A percentile compares a stretch with the other conserved stretches of the same genome.
Evolutionary conservation across 2,113 vertebrate genomes (phyloP).

Genomic region (Tupaia tana): DNA sequence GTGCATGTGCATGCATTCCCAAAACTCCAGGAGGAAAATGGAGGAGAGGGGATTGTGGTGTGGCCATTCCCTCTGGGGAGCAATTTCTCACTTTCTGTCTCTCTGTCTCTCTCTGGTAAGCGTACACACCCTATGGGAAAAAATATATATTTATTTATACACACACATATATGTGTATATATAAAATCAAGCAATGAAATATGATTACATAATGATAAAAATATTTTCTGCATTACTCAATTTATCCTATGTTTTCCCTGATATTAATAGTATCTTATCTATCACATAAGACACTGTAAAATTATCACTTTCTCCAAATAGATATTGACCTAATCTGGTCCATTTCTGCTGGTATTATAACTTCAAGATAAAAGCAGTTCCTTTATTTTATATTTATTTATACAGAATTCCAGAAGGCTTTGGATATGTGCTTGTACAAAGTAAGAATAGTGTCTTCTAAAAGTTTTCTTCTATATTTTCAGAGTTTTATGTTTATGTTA

Average conservation of each 20-base stretch:
- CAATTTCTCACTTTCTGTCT: too few relatives aligned
- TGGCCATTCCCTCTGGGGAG: too few relatives aligned
- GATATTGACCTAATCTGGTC: not conserved
- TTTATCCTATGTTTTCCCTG: slow-evolving; percentile 13
- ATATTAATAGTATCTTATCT: slow-evolving; percentile 42
- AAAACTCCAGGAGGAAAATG: too few relatives aligned
- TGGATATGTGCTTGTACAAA: not conserved
- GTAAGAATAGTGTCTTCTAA: slow-evolving; percentile 4
- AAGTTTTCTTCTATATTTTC: slow-evolving; percentile 25
- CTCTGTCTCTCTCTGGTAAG: too few relatives aligned
- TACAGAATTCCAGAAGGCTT: not conserved
- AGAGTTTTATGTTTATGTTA: not conserved
- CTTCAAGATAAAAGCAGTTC: slow-evolving; percentile 44
- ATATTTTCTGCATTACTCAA: slow-evolving; percentile 35
- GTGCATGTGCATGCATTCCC: too few relatives aligned
- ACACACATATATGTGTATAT: too few relatives aligned
- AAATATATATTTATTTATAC: too few relatives aligned
- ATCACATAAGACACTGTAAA: slow-evolving; percentile 23
- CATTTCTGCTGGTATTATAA: not conserved
- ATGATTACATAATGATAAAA: slow-evolving; percentile 34
- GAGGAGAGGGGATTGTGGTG: too few relatives aligned
- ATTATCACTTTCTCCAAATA: slow-evolving; percentile 9
- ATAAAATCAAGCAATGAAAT: slow-evolving; percentile 20
- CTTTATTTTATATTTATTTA: slow-evolving; percentile 38
- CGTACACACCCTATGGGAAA: too few relatives aligned